Base-by-base conservation (phyloP, 2,888 invertebrate genomes). In the Polydrusus tereticollis region DNA sequence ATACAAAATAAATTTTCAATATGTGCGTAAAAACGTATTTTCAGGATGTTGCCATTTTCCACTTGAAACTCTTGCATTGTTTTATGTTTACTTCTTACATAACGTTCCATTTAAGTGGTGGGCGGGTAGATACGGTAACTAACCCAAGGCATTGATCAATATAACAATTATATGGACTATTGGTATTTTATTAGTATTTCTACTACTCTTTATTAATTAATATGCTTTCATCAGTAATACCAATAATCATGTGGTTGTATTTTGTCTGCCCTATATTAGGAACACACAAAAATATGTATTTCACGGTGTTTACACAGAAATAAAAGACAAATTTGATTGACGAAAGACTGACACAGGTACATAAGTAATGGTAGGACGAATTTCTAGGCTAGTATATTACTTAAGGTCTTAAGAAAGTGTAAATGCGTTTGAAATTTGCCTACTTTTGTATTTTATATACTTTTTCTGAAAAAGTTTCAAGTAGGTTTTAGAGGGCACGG, bases 81-180 rank as follows among this genome's bases (percentile, higher is more conserved):
- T 60, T 45, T 43, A 62, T 41, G n/a, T 62, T 29, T 45, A 14
- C 26, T 45, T 8, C 29, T 47, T 62, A 23, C 62, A 41, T 45
- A 62, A 62, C 18, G 29, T 45, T 29, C 5, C 29, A 59, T 10
- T 5, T 18, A 16, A 18, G 2, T 41, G 41, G n/a, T 41, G 23
- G 20, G 26, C 14, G 26, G 21, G 20, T 7, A 20, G 1, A 64
- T 50, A n/a, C n/a, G n/a, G n/a, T 64, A 52, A 64, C 52, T 45
- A 29, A 62, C 38, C 50, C 33, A 52, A 14, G 14, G 38, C 23
- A 64, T 64, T 64, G 55, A 64, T 64, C 55, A 64, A 64, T 33
- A 52, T 33, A 20, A 14, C 52, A 64, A 64, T 64, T 50, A 50
- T 38, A 18, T 63, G 18, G 16, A 29, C 12, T 26, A 16, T 12